phyloP scores from a whole-genome alignment of 2,113 vertebrate species.

The Lamprotornis superbus region DNA sequence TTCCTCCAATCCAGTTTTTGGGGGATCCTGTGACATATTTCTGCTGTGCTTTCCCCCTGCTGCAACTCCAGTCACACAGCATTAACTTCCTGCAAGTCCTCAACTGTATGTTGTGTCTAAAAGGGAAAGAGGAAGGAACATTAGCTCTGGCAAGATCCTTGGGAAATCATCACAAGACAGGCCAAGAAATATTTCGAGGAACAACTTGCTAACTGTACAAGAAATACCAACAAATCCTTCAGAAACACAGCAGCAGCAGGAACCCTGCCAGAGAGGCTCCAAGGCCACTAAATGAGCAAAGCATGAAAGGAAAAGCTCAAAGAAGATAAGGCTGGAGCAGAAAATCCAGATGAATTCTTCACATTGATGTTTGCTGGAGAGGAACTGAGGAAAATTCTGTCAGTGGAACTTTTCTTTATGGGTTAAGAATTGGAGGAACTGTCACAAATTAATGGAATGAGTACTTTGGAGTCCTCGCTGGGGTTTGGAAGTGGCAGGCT shows the following conservation, averaged over 20 bases:
- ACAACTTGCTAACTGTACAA: background rate
- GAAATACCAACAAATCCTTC: slow-evolving; percentile 7
- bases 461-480: background rate
- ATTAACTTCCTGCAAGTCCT: background rate
- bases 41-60: background rate
- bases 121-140: background rate
- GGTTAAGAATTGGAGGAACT: background rate
- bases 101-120: background rate
- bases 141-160: background rate
- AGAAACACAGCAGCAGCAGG: background rate
- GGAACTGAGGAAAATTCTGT: background rate
- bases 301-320: background rate
- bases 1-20: background rate
- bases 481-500: background rate
- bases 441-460: background rate
- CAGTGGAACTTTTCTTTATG: background rate
- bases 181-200: slow-evolving; percentile 5
- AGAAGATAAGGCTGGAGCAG: slow-evolving; percentile 18
- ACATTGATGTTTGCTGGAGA: background rate
- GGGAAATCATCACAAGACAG: background rate
- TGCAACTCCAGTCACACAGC: background rate
- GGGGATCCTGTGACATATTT: background rate
- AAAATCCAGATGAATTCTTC: background rate
- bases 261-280: slow-evolving; percentile 6
- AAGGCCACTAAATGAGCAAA: background rate